Evolutionary conservation across 2,797 vertebrate species (phyloP).

Genomic region (Taeniopygia guttata): DNA sequence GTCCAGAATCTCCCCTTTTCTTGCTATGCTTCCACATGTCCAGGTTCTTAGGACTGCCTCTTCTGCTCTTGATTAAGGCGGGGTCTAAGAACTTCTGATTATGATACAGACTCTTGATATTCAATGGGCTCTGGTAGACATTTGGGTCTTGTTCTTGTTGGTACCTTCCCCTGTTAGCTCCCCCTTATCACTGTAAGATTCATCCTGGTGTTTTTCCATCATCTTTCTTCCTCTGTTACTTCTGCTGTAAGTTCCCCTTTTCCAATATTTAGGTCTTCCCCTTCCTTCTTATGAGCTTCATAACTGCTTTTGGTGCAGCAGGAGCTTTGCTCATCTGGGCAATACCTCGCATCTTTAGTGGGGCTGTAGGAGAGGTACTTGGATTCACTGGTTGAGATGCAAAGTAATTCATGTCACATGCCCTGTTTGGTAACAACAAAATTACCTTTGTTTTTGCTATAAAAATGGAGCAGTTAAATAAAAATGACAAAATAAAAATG

Average conservation of each 20-base stretch:
- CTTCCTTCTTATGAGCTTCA: background rate
- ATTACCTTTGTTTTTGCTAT: background rate
- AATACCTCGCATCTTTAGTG: background rate
- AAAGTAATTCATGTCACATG: background rate
- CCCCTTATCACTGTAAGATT: background rate
- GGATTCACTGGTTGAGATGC: background rate
- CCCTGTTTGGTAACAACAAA: background rate
- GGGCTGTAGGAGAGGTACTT: background rate
- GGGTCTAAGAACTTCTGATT: background rate
- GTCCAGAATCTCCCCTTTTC: background rate
- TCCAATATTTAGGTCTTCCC: fast-evolving
- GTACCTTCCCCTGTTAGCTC: background rate
- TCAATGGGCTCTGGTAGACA: background rate
- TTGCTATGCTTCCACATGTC: background rate
- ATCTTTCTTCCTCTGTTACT: background rate
- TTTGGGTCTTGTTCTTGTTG: background rate
- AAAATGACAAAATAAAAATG: background rate
- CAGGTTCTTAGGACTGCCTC: background rate
- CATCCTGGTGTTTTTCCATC: background rate
- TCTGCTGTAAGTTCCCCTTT: background rate
- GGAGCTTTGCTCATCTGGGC: background rate
- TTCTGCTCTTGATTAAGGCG: background rate
- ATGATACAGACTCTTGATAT: background rate
- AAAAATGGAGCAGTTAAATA: background rate
- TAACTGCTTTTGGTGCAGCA: background rate